Conservation (phyloP, 2,797 vertebrate genomes). For the Alectoris magna region DNA sequence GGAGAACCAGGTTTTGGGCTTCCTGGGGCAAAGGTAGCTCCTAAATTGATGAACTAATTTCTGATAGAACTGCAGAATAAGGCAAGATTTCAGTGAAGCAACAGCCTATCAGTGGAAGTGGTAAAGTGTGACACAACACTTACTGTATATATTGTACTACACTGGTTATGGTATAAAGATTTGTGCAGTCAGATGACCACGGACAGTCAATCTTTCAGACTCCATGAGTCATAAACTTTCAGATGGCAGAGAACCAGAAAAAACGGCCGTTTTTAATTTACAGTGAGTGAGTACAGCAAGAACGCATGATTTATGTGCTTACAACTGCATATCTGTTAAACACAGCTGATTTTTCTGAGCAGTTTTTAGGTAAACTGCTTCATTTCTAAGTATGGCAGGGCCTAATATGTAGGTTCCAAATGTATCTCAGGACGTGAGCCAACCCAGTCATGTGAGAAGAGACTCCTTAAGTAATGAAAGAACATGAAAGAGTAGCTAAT, state of each 20-base stretch:
- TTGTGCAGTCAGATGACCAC: background rate
- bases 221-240: background rate
- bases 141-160: rapidly evolving
- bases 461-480: background rate
- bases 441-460: background rate
- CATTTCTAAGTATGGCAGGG: background rate
- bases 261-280: background rate
- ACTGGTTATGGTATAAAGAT: background rate
- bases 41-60: background rate
- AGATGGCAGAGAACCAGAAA: background rate
- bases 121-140: background rate
- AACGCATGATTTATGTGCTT: background rate
- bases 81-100: background rate
- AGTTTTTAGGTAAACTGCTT: background rate
- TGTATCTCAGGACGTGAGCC: background rate
- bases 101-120: background rate
- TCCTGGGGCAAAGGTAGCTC: conserved; percentile 89
- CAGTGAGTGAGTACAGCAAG: background rate
- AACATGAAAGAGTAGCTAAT: background rate
- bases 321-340: background rate
- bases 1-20: conserved; percentile 91
- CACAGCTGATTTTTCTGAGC: background rate
- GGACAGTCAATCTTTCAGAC: background rate
- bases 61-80: background rate
- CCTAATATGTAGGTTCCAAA: background rate